Evolutionary conservation across 2,113 vertebrate species (phyloP).

Genomic region (Anoplopoma fimbria): DNA sequence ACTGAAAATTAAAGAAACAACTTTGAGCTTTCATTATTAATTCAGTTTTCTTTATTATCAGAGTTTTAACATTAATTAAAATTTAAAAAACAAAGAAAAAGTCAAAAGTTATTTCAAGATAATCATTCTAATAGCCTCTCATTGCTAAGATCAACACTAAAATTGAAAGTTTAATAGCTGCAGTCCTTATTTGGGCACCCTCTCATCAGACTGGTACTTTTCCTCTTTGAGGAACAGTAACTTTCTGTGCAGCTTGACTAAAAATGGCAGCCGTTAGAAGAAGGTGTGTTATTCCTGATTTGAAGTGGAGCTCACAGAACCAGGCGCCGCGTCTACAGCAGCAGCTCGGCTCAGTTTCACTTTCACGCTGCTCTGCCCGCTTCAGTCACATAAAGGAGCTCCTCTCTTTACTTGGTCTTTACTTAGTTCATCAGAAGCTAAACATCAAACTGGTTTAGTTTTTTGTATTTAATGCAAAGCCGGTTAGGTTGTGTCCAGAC

Average conservation of each 20-base stretch:
- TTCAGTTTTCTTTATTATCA: background rate
- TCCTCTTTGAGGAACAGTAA: background rate
- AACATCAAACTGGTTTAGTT: too few species aligned
- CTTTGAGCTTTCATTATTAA: background rate
- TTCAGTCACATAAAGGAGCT: constrained; percentile 28
- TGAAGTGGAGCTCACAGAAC: too few species aligned
- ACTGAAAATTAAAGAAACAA: background rate
- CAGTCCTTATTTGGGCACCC: too few species aligned
- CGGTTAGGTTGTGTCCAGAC: background rate
- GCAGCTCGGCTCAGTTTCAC: constrained; percentile 39
- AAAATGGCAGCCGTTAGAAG: background rate
- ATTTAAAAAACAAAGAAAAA: background rate
- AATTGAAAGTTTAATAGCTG: background rate
- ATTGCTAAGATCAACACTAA: background rate
- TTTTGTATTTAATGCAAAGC: too few species aligned
- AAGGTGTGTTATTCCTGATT: constrained; percentile 1
- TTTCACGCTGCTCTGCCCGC: too few species aligned
- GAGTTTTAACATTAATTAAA: background rate
- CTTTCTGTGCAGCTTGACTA: background rate
- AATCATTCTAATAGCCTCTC: rapidly evolving
- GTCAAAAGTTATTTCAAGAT: background rate
- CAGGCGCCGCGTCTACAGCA: too few species aligned
- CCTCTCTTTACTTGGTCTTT: too few species aligned
- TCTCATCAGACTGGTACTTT: background rate
- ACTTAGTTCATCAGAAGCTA: too few species aligned